Base-by-base conservation (phyloP, 1,140 invertebrate genomes). In the Hypsibius dujardini region DNA sequence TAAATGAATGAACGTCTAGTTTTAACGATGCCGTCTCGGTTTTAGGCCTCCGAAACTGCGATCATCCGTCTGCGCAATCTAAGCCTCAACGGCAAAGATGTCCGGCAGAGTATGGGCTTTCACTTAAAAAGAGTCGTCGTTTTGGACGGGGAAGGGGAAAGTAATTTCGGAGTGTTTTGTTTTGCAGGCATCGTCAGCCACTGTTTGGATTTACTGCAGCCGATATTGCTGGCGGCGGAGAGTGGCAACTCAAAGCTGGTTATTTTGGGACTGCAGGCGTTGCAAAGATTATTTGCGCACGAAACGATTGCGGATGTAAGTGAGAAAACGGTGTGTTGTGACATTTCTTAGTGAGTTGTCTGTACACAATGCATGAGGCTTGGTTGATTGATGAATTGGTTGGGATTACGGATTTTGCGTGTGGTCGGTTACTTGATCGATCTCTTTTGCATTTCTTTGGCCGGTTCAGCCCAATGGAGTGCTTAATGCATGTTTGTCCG, bases 21-120 rank as follows among this genome's bases (percentile, higher is more conserved):
- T 73, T 62, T 72, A 70, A 69, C 71, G 67, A 69, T 70, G 42
- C 46, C 76, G 12, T 74, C 76, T 73, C 75, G 70, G 73, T 71
- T 81, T 81, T 77, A 95, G 92, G 90, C 92, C 71, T 93, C 92
- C 77, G 91, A 98, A 82, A 89, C 95, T 82, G 90, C 90, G 72
- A 90, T 96, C 75, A 83, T 89, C 72, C 95, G 94, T 80, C 79
- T 97, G 59, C 84, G 89, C 74, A 85, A 88, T 76, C 87, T 89
- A 47, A 83, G 86, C 47, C 84, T 86, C 75, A 87, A 87, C 77
- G 85, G 88, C 72, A 86, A 89, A 76, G 86, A 87, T 74, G 85
- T 88, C 67, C 83, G 92, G 70, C 87, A 88, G 79, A 89, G 90
- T 81, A 7, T 56, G 7, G 50, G n/a, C 50, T n/a, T 7, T n/a